A percentile compares a stretch with the other conserved stretches of the same genome.
phyloP scores from a whole-genome alignment of 2,113 vertebrate genomes.

The Isichthys henryi region DNA sequence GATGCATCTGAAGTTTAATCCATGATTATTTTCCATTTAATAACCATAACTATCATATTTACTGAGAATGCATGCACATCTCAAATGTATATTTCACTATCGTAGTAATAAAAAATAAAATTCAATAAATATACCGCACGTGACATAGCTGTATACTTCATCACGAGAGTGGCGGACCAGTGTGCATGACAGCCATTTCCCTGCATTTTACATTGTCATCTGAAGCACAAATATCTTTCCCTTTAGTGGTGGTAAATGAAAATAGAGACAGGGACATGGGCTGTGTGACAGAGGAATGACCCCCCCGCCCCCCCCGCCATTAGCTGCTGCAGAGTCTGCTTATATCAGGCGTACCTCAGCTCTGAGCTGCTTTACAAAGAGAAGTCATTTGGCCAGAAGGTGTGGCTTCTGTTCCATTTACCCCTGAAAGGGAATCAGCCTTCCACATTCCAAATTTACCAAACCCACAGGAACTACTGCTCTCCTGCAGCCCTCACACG shows the following conservation, averaged over 20 bases:
- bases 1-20: neutral
- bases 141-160: neutral
- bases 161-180: neutral
- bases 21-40: neutral
- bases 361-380: neutral
- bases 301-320: neutral
- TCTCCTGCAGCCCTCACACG: neutral
- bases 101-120: constrained; percentile 13
- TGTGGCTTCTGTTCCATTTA: neutral
- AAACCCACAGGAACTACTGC: neutral
- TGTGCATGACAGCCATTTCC: neutral
- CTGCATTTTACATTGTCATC: neutral
- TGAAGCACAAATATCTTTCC: neutral
- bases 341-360: neutral
- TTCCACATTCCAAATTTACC: neutral
- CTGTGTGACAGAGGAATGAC: neutral
- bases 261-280: neutral
- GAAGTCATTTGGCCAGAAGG: neutral
- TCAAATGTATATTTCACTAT: constrained; percentile 3
- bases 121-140: neutral
- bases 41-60: neutral
- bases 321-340: neutral
- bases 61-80: neutral
- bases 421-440: neutral
- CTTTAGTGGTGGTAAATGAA: neutral